Conservation (phyloP, 1,140 invertebrate genomes). For the Maniola jurtina region DNA sequence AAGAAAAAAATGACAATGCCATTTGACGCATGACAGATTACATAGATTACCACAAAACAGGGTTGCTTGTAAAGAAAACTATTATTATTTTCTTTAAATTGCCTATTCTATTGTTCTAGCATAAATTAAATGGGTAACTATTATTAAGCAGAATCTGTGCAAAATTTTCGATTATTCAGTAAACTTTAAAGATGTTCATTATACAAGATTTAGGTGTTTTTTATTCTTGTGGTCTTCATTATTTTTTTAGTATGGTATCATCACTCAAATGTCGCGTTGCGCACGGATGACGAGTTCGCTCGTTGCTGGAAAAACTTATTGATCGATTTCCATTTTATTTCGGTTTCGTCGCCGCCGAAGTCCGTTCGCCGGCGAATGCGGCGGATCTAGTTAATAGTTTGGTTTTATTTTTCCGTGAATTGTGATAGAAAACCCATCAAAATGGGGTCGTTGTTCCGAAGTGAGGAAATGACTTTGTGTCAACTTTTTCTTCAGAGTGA, state of each 20-base stretch:
- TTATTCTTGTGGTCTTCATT: not conserved
- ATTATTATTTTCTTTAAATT: not conserved
- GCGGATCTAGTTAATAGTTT: slow-evolving; percentile 44
- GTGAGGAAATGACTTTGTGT: slow-evolving; percentile 96
- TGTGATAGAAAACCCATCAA: slow-evolving; percentile 53
- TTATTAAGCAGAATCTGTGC: no score
- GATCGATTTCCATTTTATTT: slow-evolving; percentile 62
- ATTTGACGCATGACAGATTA: not conserved
- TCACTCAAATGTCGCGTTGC: slow-evolving; percentile 47
- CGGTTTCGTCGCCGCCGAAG: slow-evolving; percentile 64
- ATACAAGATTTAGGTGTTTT: no score
- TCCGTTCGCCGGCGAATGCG: slow-evolving; percentile 66
- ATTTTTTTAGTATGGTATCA: slow-evolving; percentile 33
- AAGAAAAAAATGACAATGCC: not conserved
- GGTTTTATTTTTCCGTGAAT: slow-evolving; percentile 51
- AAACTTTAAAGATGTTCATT: no score
- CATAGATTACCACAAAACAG: not conserved
- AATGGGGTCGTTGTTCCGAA: slow-evolving; percentile 91
- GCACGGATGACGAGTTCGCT: slow-evolving; percentile 51
- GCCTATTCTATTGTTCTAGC: no score
- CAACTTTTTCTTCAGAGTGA: slow-evolving; percentile 96
- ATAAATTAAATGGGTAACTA: no score
- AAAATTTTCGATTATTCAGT: no score
- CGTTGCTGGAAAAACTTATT: slow-evolving; percentile 43
- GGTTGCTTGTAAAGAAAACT: not conserved